Conservation (phyloP, 2,888 invertebrate genomes). For the Andrena flavipes region DNA sequence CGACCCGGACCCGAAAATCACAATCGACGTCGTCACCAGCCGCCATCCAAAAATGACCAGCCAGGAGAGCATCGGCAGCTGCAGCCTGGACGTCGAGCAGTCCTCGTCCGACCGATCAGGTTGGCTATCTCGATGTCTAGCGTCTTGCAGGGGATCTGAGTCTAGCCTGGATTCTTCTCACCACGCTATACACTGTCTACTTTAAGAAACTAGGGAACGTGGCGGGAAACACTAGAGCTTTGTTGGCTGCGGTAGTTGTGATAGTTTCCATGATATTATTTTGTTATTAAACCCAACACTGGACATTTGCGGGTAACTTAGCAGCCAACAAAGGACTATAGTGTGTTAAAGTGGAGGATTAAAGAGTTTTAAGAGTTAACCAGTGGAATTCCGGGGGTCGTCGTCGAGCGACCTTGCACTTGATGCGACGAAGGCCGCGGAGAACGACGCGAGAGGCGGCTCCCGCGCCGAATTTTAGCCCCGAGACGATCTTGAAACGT, state of each 20-base stretch:
- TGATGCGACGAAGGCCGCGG: constrained; percentile 33
- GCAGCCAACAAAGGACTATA: not conserved
- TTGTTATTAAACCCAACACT: no score
- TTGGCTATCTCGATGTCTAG: constrained; percentile 73
- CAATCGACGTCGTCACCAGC: constrained; percentile 44
- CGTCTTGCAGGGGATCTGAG: constrained; percentile 1
- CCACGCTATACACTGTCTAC: no score
- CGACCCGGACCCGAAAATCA: constrained; percentile 75
- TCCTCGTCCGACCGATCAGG: constrained; percentile 84
- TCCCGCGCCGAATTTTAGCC: constrained; percentile 33
- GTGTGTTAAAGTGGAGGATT: not conserved
- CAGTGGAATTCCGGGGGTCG: constrained; percentile 13
- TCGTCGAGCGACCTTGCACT: constrained; percentile 49
- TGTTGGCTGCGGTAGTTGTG: not conserved
- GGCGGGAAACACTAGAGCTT: not conserved
- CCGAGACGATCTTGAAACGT: constrained; percentile 47
- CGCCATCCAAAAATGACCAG: constrained; percentile 81
- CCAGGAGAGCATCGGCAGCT: constrained; percentile 93
- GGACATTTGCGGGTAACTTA: not conserved
- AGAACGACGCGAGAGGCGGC: constrained; percentile 1
- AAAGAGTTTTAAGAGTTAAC: not conserved
- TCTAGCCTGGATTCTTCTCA: no score
- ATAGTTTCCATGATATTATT: not conserved
- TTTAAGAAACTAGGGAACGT: not conserved
- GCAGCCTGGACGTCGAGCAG: constrained; percentile 94